These are phyloP conservation scores for Sarcophaga subvicina DNA, from an alignment of 2,888 invertebrate species.

Conservation along the genomic window DNA sequence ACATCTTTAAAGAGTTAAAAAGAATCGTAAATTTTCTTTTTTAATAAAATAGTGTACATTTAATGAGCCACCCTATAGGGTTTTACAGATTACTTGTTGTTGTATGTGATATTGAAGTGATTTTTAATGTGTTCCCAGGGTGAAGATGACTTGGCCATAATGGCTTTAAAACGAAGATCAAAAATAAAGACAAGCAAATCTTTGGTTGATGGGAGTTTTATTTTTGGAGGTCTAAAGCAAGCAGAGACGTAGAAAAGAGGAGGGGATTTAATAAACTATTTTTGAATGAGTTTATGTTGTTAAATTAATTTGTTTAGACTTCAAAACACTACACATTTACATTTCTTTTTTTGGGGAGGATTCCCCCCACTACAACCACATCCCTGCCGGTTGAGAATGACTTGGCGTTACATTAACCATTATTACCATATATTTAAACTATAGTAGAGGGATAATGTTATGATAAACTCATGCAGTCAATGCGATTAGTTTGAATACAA, in stretches of 20 bases:
- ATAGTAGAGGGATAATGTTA: slow-evolving; percentile 32
- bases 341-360: neutral
- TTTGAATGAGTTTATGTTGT: too few relatives aligned
- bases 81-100: neutral
- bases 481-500: slow-evolving; percentile 50
- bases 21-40: too few relatives aligned
- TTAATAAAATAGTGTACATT: too few relatives aligned
- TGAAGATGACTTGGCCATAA: slow-evolving; percentile 58
- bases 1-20: too few relatives aligned
- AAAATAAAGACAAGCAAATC: slow-evolving; percentile 19
- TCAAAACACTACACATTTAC: neutral
- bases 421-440: slow-evolving; percentile 55
- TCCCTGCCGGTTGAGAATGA: slow-evolving; percentile 44
- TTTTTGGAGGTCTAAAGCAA: neutral
- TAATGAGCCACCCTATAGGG: too few relatives aligned
- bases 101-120: slow-evolving; percentile 8
- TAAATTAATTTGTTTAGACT: too few relatives aligned
- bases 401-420: slow-evolving; percentile 46
- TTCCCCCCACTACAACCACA: neutral
- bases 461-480: slow-evolving; percentile 43
- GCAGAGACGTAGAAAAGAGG: neutral
- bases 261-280: too few relatives aligned
- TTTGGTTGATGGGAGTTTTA: neutral
- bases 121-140: slow-evolving; percentile 56
- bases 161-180: slow-evolving; percentile 18